Evolutionary conservation across 2,113 vertebrate species (phyloP), one percentile per base, ranked within the genome.

Genomic region (Pseudopodoces humilis): DNA sequence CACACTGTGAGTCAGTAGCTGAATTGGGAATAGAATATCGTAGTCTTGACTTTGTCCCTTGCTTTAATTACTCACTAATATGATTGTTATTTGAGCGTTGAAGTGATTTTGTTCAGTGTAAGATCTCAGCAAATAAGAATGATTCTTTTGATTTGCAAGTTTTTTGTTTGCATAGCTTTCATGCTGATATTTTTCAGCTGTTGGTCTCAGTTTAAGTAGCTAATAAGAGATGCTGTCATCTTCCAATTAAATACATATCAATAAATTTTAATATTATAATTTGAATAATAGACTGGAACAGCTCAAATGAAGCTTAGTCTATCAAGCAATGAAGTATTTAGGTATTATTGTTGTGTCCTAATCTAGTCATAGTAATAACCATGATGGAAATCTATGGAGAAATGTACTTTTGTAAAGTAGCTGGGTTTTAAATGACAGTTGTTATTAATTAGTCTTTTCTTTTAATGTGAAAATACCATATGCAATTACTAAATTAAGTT

Each of bases 1-100:
- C 90, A 86, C 90, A 81, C 25, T 46, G 31, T 90, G 94, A 97
- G 90, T 94, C 92, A 96, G 84, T 88, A 74, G 71, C 68, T 95
- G 90, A 90, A 70, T 8, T 88, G 58, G 88, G 83, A 96, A 86
- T 68, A 90, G 59, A 90, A 78, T 95, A 88, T 20, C 88, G 80
- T 79, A 90, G 86, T 56, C 60, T 47, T 94, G 64, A 86, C 68
- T 94, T 86, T 85, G 84, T 92, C 82, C 70, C 78, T 72, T 83
- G 56, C 68, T 83, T 93, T 92, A 89, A 94, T 92, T 96, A 90
- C 55, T 79, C 75, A 88, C 33, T 86, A 86, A 75, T 12, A 30
- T 17, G 28, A 64, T 83, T 86, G 50, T 80, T 83, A 71, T 78
- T 92, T 93, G 69, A 78, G 60, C n/a, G 69, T 41, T 93, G 83